phyloP scores from a whole-genome alignment of 2,888 invertebrate genomes.

The Phyto melanocephala region DNA sequence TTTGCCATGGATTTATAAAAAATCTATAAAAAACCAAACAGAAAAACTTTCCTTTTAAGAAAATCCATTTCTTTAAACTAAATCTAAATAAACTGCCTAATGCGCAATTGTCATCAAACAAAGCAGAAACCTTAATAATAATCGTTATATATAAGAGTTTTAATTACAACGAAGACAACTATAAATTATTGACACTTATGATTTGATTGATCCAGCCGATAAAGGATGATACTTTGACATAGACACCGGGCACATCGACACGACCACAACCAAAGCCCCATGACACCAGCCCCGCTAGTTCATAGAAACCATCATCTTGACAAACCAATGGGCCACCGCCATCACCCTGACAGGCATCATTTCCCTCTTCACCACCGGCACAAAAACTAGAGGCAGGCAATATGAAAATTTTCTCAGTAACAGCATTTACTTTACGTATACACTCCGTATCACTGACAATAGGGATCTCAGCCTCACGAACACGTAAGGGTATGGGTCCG shows the following conservation, averaged over 20 bases:
- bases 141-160: neutral
- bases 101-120: neutral
- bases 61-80: no score
- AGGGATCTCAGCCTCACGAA: slow-evolving; percentile 93
- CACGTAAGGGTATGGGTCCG: slow-evolving; percentile 93
- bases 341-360: slow-evolving; percentile 97
- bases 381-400: slow-evolving; percentile 96
- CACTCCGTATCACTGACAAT: slow-evolving; percentile 96
- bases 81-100: no score
- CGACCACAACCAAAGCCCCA: slow-evolving; percentile 98
- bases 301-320: slow-evolving; percentile 94
- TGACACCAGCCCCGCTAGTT: slow-evolving; percentile 94
- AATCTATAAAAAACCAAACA: no score
- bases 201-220: slow-evolving; percentile 99
- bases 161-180: slow-evolving; percentile 72
- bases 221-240: slow-evolving; percentile 96
- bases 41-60: no score
- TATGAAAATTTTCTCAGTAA: slow-evolving; percentile 96
- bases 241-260: slow-evolving; percentile 96
- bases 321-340: slow-evolving; percentile 96
- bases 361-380: slow-evolving; percentile 94
- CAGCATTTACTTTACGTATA: slow-evolving; percentile 94
- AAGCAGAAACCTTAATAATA: slow-evolving; percentile 7
- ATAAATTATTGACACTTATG: slow-evolving; percentile 95
- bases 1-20: no score